phyloP scores from a whole-genome alignment of 2,888 invertebrate genomes.

The Pheosia tremula region DNA sequence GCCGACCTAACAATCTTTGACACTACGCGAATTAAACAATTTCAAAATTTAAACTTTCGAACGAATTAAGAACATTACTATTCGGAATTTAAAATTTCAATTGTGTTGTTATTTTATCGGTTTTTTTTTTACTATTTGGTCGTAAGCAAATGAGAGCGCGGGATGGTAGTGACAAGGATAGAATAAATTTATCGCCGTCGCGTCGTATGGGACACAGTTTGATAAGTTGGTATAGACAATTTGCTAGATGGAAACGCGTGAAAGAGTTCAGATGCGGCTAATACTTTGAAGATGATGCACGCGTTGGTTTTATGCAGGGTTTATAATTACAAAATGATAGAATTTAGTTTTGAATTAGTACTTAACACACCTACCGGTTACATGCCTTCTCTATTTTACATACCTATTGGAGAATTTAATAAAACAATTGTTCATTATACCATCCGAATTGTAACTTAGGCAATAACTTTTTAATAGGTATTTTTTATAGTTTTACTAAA shows the following conservation, averaged over 20 bases:
- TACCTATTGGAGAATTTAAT: too few relatives aligned
- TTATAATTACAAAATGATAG: too few relatives aligned
- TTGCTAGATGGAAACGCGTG: conserved; percentile 65
- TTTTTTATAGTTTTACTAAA: too few relatives aligned
- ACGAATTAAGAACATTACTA: conserved; percentile 14
- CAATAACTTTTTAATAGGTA: too few relatives aligned
- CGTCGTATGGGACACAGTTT: conserved; percentile 59
- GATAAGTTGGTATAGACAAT: conserved; percentile 68
- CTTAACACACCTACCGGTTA: too few relatives aligned
- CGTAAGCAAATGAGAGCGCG: conserved; percentile 59
- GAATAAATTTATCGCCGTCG: conserved; percentile 81
- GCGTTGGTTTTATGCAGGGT: conserved; percentile 24
- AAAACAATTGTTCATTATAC: too few relatives aligned
- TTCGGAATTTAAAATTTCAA: conserved; percentile 9
- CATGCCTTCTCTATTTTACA: too few relatives aligned
- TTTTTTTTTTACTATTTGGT: conserved; percentile 13
- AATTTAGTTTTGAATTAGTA: too few relatives aligned
- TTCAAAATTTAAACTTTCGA: conserved; percentile 16
- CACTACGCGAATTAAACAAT: conserved; percentile 38
- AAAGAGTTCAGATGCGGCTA: conserved; percentile 69
- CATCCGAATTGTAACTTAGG: too few relatives aligned
- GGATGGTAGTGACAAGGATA: conserved; percentile 72
- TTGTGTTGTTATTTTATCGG: conserved; percentile 9
- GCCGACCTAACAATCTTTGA: conserved; percentile 57
- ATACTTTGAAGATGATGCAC: conserved; percentile 65